phyloP scores from a whole-genome alignment of 1,140 invertebrate species.

The Bicyclus anynana region DNA sequence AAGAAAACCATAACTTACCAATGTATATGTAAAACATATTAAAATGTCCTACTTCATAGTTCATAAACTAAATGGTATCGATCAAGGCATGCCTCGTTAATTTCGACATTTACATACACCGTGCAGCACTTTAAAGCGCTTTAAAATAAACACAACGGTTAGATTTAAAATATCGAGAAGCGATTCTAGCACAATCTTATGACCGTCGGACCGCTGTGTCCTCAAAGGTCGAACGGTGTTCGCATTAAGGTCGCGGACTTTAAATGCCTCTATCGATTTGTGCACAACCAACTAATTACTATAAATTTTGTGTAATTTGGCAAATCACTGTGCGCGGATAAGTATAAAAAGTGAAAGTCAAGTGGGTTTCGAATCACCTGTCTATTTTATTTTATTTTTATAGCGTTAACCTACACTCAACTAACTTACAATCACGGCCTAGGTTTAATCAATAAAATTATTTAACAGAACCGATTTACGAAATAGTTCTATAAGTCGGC shows the following conservation, averaged over 20 bases:
- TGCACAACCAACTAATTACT: background rate
- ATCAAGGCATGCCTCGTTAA: constrained; percentile 5
- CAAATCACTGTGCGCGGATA: constrained; percentile 6
- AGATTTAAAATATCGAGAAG: constrained; percentile 14
- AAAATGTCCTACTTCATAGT: background rate
- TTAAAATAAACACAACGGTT: constrained; percentile 5
- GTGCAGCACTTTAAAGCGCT: constrained; percentile 1
- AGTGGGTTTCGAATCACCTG: constrained; percentile 13
- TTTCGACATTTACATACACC: background rate
- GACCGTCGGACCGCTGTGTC: constrained; percentile 36
- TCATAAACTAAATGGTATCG: background rate
- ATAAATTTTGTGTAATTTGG: background rate
- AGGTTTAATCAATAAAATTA: too few species aligned
- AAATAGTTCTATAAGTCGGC: too few species aligned
- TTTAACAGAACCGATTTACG: too few species aligned
- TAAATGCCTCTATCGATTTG: constrained; percentile 7
- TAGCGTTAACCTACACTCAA: background rate
- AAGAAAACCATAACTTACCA: too few species aligned
- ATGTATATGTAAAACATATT: background rate
- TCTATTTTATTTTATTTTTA: background rate
- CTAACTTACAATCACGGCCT: background rate
- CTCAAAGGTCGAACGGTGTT: constrained; percentile 54
- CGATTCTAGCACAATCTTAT: constrained; percentile 33
- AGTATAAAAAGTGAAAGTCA: constrained; percentile 31
- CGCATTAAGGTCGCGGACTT: constrained; percentile 44